phyloP scores from a whole-genome alignment of 2,113 vertebrate genomes.

The Rhinolophus sinicus region DNA sequence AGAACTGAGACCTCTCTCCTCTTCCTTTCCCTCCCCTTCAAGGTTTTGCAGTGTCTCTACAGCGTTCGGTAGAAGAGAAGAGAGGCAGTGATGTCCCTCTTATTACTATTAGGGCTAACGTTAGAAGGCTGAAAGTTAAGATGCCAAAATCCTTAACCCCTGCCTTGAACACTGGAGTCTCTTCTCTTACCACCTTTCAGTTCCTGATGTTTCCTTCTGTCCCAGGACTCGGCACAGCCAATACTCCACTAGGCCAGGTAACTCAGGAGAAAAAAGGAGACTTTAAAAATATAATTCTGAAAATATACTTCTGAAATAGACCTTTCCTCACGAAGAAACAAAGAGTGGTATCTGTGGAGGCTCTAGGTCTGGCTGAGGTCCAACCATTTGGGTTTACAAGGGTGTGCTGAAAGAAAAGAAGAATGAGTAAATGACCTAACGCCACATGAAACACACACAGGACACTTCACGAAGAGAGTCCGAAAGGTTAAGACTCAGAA shows the following conservation, averaged over 20 bases:
- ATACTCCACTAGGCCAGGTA: background rate
- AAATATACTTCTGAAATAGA: background rate
- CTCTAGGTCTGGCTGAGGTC: background rate
- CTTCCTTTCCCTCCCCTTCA: background rate
- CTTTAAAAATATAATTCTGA: background rate
- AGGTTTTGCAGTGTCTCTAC: background rate
- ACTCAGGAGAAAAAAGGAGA: background rate
- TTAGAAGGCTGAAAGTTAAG: background rate
- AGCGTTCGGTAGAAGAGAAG: background rate
- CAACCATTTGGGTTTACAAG: background rate
- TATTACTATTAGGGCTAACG: background rate
- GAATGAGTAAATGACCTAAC: background rate
- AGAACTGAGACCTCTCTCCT: background rate
- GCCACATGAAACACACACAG: background rate
- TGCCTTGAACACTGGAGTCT: background rate
- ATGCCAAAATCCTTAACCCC: background rate
- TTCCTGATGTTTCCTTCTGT: background rate
- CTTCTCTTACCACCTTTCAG: background rate
- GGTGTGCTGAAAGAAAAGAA: background rate
- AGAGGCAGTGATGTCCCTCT: background rate
- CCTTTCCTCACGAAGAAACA: background rate
- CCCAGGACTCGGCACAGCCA: fast-evolving
- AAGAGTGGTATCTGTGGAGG: background rate
- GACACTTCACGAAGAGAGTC: background rate
- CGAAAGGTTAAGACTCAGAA: background rate